Base-by-base conservation (phyloP, 2,113 vertebrate species). In the Pterocles gutturalis region DNA sequence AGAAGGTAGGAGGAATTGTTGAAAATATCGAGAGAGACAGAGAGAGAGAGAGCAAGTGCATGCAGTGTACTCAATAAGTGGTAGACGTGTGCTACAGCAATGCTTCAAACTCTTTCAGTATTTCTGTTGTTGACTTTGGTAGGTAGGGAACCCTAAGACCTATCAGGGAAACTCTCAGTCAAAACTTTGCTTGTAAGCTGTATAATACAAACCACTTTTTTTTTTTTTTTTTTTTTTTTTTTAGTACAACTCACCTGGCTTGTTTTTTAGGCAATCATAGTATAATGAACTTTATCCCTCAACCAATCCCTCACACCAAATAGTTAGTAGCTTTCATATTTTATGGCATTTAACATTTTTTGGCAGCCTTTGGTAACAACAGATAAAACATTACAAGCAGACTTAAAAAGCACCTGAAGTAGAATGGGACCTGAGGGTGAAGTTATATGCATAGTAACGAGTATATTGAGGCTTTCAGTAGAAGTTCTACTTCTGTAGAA, bases 131-230 rank as follows among this genome's bases (percentile, higher is more conserved):
- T 89, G 55, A 70, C 36, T 55, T 66, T 34, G 60, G 28, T 25
- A 54, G 46, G 21, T 36, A 45, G 1, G 1, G 11, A 14, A 54
- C 22, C 0, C 0, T 49, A 78, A 89, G 15, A 36, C 21, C 8
- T 53, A 65, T 18, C 18, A 43, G 49, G 41, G 33, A 77, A 81
- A 81, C 13, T 45, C 45, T 55, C 34, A 79, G 61, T 25, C 20
- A 78, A 58, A 86, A 89, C 22, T 62, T 69, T 53, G 16, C 36
- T 81, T 69, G 31, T 29, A 61, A 92, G 38, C 3, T 70, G 15
- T 43, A 25, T 15, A 69, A 82, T 54, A 13, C 36, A 61, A 89
- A 84, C 4, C 3, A 72, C 6, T 38, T 41, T 13, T 41, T 14
- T 41, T 41, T 41, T 41, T 41, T 10, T 41, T 28, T 7, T 7